Percentiles rank a stretch among this genome's conserved stretches.
Conservation (phyloP, 2,888 invertebrate genomes). For the Parnassius orleans region DNA sequence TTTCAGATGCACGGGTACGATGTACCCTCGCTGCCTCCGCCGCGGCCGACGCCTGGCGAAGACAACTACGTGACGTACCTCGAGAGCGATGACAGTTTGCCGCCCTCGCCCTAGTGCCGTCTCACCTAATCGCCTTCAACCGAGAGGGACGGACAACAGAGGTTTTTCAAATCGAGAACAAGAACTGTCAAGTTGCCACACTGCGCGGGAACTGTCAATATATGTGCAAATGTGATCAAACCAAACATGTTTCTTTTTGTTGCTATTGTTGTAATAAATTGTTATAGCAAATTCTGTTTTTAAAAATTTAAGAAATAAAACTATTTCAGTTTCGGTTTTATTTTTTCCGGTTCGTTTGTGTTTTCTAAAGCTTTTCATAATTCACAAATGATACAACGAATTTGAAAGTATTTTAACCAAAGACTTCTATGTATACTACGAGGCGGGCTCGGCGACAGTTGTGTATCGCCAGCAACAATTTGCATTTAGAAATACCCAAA, state of each 20-base stretch:
- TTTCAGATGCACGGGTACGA: slow-evolving; percentile 96
- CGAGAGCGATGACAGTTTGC: slow-evolving; percentile 92
- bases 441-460: no score
- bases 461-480: no score
- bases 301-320: no score
- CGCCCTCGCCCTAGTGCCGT: slow-evolving; percentile 85
- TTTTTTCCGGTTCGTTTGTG: no score
- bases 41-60: slow-evolving; percentile 83
- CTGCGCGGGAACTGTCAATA: slow-evolving; percentile 5
- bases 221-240: slow-evolving; percentile 16
- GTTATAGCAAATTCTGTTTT: not conserved
- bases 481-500: no score
- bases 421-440: no score
- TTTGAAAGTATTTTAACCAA: no score
- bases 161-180: slow-evolving; percentile 8
- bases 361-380: no score
- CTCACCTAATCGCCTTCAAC: slow-evolving; percentile 52
- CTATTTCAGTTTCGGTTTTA: no score
- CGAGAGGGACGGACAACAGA: slow-evolving; percentile 28
- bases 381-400: no score
- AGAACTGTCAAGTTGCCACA: slow-evolving; percentile 8
- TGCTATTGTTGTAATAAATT: not conserved
- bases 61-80: slow-evolving; percentile 96
- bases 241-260: slow-evolving; percentile 7
- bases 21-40: slow-evolving; percentile 82